Base-by-base conservation (phyloP, 2,797 vertebrate species). In the Oryzias dopingdopingensis region DNA sequence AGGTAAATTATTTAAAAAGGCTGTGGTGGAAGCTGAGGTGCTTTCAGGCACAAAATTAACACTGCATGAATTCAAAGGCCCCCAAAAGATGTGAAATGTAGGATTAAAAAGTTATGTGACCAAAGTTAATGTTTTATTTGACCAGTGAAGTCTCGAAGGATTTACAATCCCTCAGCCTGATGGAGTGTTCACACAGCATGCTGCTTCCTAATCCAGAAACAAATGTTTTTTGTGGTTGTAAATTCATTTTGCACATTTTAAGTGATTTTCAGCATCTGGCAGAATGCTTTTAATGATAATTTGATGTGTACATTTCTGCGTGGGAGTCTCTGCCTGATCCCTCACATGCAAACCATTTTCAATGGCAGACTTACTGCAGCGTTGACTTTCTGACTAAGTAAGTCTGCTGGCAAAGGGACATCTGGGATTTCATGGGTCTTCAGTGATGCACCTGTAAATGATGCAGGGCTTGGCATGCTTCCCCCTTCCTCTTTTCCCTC, bases 1-100 rank as follows among this genome's bases (percentile, higher is more conserved):
- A 55, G 58, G 61, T 90, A 76, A 92, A 91, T 92, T 87, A 92
- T 92, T 90, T 74, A 92, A 64, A 52, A 53, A 29, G 52, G 73
- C 71, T 66, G 67, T 22, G 14, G 68, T 71, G 75, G 69, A 49
- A 56, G 79, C 77, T 77, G 62, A 72, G 62, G 73, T 45, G 67
- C 83, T 86, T 64, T 82, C 72, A 76, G 81, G 70, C 74, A 65
- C 51, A 76, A 75, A 88, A 86, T 84, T 83, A 82, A 87, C 80
- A 83, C 57, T 8, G 64, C 72, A 66, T 65, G 74, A 67, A 85
- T 76, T 76, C 63, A 68, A 71, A 84, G 66, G 50, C 50, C 55
- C 1, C 22, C 15, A 62, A 81, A 53, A 81, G 77, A 83, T 81
- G 79, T 17, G 24, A 53, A 65, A 72, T 24, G 55, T 64, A 56